Evolutionary conservation across 2,888 invertebrate species (phyloP).

Genomic region (Scrobipalpa costella): DNA sequence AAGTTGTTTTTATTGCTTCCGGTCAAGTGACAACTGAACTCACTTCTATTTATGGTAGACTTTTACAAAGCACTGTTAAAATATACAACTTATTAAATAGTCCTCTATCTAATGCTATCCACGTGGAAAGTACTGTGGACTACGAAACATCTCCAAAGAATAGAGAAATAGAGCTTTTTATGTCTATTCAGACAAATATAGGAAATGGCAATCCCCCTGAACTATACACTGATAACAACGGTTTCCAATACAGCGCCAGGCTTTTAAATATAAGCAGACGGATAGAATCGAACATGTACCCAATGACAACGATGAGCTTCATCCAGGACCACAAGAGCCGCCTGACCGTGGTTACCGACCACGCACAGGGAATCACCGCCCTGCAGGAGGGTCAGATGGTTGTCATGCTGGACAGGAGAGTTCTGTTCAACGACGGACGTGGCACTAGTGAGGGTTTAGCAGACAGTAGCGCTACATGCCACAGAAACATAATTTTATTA

Average conservation of each 20-base stretch:
- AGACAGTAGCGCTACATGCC: conserved; percentile 88
- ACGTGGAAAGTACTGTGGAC: conserved; percentile 90
- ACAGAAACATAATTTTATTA: conserved; percentile 61
- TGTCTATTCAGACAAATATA: conserved; percentile 93
- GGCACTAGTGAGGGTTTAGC: conserved; percentile 96
- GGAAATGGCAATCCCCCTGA: conserved; percentile 89
- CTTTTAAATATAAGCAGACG: conserved; percentile 88
- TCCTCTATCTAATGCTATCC: conserved; percentile 85
- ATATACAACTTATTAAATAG: conserved; percentile 87
- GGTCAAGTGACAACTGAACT: conserved; percentile 92
- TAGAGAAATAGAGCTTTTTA: conserved; percentile 93
- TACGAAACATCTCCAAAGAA: conserved; percentile 92
- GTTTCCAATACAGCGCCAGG: conserved; percentile 92
- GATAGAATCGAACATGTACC: conserved; percentile 97
- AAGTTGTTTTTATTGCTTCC: conserved; percentile 87
- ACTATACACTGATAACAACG: conserved; percentile 94
- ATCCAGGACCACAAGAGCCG: conserved; percentile 87
- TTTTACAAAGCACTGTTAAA: conserved; percentile 88
- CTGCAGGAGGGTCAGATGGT: conserved; percentile 94
- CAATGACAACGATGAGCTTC: conserved; percentile 93
- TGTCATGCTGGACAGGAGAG: conserved; percentile 95
- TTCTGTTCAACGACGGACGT: conserved; percentile 94
- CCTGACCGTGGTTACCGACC: conserved; percentile 90
- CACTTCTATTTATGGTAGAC: conserved; percentile 88
- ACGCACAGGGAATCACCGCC: conserved; percentile 94